Base-by-base conservation (phyloP, 2,113 vertebrate species). In the Alosa alosa region DNA sequence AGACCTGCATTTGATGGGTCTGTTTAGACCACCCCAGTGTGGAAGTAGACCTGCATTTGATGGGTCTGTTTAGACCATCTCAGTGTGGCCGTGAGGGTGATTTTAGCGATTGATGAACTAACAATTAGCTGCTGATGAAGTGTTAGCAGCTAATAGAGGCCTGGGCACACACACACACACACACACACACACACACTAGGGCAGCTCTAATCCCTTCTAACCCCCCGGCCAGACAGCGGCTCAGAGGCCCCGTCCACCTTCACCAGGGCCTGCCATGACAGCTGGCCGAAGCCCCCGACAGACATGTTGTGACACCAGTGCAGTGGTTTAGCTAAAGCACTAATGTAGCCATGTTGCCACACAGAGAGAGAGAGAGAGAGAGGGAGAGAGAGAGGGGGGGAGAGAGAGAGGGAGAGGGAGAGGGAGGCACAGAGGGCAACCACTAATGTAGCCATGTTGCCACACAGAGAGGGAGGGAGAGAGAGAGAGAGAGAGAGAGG, bases 281-380 rank as follows among this genome's bases (percentile, higher is more conserved):
- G 64, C 64, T 72, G 25, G 64, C 25, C 15, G 0, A 72, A 36
- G 25, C 22, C 25, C 8, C 64, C 31, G 31, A 1, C 64, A 36
- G 64, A 72, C 64, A 72, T 72, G 64, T 72, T 72, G n/a, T 72
- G 64, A 72, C 64, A 72, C 64, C n/a, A 36, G 25, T 36, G 25
- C 64, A 3, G 25, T 72, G 64, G n/a, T 72, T 72, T 4, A 25
- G 64, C n/a, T 13, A 36, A 7, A 72, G 31, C 25, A 11, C 64
- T 31, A 64, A 64, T 20, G 6, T 9, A 22, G 57, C 57, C 7
- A 8, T 64, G 22, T 64, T 64, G 20, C 25, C 22, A 64, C 20
- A 10, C 25, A 72, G 4, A 72, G 8, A 31, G 64, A 31, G 7
- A 52, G 50, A 52, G 17, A 55, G 17, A 36, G n/a, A 31, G 64